These are phyloP conservation scores for Pristionchus exspectatus DNA, from an alignment of 2,888 invertebrate species.

Conservation along the genomic window DNA sequence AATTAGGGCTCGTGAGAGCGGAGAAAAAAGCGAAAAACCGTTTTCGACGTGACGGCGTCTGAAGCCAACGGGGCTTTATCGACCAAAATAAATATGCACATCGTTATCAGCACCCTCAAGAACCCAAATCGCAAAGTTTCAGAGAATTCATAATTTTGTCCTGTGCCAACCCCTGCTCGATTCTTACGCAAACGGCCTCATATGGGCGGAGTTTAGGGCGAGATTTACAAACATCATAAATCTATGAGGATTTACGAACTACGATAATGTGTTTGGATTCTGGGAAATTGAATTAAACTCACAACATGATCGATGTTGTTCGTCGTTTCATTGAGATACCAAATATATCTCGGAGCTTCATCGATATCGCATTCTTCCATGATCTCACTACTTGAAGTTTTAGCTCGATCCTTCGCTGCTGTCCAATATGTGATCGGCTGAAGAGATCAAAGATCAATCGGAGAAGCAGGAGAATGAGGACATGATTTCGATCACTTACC, in stretches of 20 bases:
- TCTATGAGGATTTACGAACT: neutral
- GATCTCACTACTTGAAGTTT: neutral
- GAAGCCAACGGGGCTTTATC: too few species aligned
- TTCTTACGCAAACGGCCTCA: too few species aligned
- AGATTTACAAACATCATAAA: neutral
- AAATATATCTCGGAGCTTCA: neutral
- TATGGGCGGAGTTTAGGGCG: neutral
- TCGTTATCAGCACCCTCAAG: too few species aligned
- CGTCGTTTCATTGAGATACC: constrained; percentile 50
- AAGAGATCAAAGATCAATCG: neutral
- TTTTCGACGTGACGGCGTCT: too few species aligned
- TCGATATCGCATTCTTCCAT: constrained; percentile 48
- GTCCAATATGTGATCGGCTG: constrained; percentile 42
- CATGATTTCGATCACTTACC: neutral
- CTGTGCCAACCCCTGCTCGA: too few species aligned
- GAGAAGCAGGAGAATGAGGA: neutral
- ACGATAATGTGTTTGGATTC: neutral
- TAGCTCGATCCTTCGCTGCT: neutral
- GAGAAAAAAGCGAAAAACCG: too few species aligned
- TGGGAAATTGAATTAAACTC: neutral
- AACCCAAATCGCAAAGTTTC: too few species aligned
- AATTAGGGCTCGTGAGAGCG: too few species aligned
- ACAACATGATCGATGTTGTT: constrained; percentile 10
- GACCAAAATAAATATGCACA: too few species aligned
- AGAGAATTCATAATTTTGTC: too few species aligned